Evolutionary conservation across 2,888 invertebrate species (phyloP), one percentile per base, ranked within the genome.

Genomic region (Drosophila anomalata): DNA sequence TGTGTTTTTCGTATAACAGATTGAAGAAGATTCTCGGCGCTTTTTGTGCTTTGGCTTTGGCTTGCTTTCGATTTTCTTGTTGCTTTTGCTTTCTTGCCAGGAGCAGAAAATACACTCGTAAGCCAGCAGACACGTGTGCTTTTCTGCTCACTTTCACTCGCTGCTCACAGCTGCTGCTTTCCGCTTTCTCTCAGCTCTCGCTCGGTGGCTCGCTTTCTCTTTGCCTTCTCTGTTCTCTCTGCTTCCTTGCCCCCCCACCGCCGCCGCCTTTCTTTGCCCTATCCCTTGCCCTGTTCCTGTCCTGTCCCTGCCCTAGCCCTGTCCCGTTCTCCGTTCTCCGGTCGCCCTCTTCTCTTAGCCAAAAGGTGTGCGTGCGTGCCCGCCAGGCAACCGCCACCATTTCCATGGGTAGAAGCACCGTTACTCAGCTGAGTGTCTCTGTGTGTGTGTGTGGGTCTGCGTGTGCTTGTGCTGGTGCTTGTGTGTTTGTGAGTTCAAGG

Each of bases 401-500:
- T 78, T 69, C 75, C 57, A 74, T 46, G 62, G 44, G 56, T 33
- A 42, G 24, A 20, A 65, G 42, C 39, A 44, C 63, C 52, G 66
- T 66, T 66, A 68, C 68, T 54, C 75, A 72, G 68, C 59, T 65
- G 60, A 68, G 73, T 75, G 75, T 71, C 62, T 68, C 31, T 41
- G 31, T 41, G 12, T 57, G 57, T 52, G 46, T 68, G 50, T 41
- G 31, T 41, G 12, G 52, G 57, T 52, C 39, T 11, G 46, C 20
- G 42, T 42, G 77, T 89, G 65, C 77, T 77, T 75, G 83, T 29
- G 8, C 29, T 29, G 8, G 29, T 29, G 29, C 29, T 29, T 31
- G 70, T 74, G 77, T 89, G 65, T 78, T 77, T 75, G 83, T 76
- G 90, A 89, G 89, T 89, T 89, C 89, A 89, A 89, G 89, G 89